Evolutionary conservation across 2,888 invertebrate species (phyloP).

Genomic region (Callyntrura guangdongensis): DNA sequence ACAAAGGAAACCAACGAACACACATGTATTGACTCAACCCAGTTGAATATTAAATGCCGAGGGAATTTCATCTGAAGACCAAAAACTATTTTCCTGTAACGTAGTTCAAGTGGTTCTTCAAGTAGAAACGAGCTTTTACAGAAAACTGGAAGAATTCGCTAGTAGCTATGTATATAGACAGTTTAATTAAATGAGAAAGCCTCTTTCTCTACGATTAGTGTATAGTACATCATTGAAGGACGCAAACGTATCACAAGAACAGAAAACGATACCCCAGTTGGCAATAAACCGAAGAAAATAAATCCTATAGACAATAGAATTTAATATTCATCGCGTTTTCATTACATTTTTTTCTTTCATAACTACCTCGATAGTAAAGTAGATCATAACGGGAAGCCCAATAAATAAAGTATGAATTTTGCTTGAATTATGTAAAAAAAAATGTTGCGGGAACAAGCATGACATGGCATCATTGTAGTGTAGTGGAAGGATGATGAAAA

Average conservation of each 20-base stretch:
- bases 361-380: conserved; percentile 4
- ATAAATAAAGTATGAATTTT: not conserved
- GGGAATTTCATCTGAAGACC: not conserved
- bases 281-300: not conserved
- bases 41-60: not conserved
- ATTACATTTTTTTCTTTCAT: not conserved
- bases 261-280: not conserved
- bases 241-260: not conserved
- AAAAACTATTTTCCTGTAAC: not conserved
- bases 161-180: too few relatives aligned
- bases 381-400: conserved; percentile 7
- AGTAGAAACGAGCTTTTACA: conserved; percentile 2
- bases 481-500: too few relatives aligned
- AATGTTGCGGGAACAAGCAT: too few relatives aligned
- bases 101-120: not conserved
- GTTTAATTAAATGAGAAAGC: not conserved
- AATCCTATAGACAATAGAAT: conserved; percentile 38
- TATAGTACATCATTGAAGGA: not conserved
- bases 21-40: not conserved
- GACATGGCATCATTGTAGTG: too few relatives aligned
- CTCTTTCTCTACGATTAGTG: not conserved
- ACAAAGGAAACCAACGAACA: not conserved
- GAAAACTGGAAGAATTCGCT: not conserved
- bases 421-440: not conserved
- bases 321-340: not conserved